These are phyloP conservation scores for Drosophila arawakana DNA, from an alignment of 1,140 invertebrate genomes.

Conservation along the genomic window DNA sequence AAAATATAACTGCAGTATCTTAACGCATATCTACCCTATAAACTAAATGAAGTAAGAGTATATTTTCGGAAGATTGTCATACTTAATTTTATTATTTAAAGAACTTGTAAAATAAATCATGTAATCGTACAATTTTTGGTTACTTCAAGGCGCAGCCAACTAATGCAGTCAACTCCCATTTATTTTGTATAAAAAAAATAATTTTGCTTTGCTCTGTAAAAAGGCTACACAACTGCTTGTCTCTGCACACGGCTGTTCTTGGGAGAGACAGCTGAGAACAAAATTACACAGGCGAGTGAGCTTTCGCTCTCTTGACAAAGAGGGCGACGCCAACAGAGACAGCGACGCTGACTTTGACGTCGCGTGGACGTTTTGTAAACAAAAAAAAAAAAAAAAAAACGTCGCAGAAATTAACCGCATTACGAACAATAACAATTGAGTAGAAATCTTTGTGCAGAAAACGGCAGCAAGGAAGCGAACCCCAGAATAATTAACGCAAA, in stretches of 20 bases:
- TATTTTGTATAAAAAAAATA: too few relatives aligned
- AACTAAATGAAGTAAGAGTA: not conserved
- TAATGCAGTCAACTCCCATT: too few relatives aligned
- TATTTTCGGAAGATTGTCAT: not conserved
- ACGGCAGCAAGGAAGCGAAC: slow-evolving; percentile 24
- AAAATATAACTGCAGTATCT: slow-evolving; percentile 44
- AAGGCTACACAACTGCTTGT: slow-evolving; percentile 4
- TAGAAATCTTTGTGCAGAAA: slow-evolving; percentile 8
- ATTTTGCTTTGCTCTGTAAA: too few relatives aligned
- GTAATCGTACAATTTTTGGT: too few relatives aligned
- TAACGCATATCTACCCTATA: not conserved
- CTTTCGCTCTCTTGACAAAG: not conserved
- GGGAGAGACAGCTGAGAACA: not conserved
- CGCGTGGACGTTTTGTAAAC: slow-evolving; percentile 10
- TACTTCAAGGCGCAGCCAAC: too few relatives aligned
- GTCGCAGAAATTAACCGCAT: slow-evolving; percentile 18
- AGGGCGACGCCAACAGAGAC: slow-evolving; percentile 1
- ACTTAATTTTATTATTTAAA: too few relatives aligned
- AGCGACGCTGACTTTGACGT: not conserved
- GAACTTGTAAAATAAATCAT: too few relatives aligned
- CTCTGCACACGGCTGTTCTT: slow-evolving; percentile 13
- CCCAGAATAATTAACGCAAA: slow-evolving; percentile 37
- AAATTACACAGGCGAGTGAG: not conserved
- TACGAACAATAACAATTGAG: slow-evolving; percentile 23
- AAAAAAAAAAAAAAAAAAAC: not conserved